A percentile compares a stretch with the other conserved stretches of the same genome.
These are phyloP conservation scores for Melinaea marsaeus DNA, from an alignment of 2,888 invertebrate genomes.

Conservation along the genomic window DNA sequence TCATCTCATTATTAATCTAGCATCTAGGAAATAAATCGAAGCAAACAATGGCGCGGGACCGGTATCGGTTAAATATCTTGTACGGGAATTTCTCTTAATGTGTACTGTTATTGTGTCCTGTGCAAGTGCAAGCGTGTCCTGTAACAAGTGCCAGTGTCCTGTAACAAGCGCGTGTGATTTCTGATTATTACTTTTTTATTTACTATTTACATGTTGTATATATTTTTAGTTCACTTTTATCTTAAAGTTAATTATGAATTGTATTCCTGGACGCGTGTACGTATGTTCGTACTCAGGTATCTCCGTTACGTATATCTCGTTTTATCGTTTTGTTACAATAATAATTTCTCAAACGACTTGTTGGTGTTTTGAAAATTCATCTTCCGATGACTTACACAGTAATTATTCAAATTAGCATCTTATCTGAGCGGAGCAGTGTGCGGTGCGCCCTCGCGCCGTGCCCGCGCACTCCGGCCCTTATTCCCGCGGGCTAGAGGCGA, in stretches of 20 bases:
- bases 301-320: not conserved
- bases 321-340: conserved; percentile 13
- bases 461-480: conserved; percentile 28
- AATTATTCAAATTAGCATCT: conserved; percentile 72
- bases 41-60: conserved; percentile 25
- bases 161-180: no score
- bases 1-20: conserved; percentile 28
- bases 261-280: no score
- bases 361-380: conserved; percentile 53
- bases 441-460: conserved; percentile 42
- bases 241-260: conserved; percentile 5
- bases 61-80: not conserved
- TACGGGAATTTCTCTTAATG: conserved; percentile 5
- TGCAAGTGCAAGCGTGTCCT: not conserved
- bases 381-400: conserved; percentile 58
- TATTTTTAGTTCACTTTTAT: not conserved
- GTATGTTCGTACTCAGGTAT: no score
- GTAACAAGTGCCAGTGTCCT: not conserved
- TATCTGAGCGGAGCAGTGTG: conserved; percentile 68
- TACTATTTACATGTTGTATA: no score
- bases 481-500: conserved; percentile 24
- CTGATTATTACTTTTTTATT: no score
- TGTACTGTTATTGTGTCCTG: not conserved
- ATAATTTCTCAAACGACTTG: conserved; percentile 10
- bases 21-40: conserved; percentile 26